Conservation (phyloP, 2,113 vertebrate species). For the Nesoenas mayeri region DNA sequence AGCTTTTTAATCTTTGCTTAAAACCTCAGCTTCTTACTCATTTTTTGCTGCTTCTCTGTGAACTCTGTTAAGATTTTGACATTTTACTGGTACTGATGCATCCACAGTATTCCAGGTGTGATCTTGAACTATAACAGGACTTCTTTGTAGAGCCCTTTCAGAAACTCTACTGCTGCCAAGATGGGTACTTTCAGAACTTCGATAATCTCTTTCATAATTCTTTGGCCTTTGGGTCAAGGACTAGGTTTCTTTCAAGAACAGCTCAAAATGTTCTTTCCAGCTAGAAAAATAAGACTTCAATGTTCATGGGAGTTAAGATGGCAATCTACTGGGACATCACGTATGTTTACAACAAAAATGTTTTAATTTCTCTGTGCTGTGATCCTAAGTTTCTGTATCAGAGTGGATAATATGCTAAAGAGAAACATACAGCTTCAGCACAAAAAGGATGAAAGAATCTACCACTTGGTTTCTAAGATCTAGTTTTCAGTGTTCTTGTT, state of each 20-base stretch:
- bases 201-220: neutral
- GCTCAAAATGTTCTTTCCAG: neutral
- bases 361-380: neutral
- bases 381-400: neutral
- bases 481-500: neutral
- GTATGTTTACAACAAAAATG: neutral
- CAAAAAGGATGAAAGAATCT: neutral
- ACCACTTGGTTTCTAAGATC: neutral
- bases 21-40: neutral
- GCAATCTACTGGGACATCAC: neutral
- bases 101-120: neutral
- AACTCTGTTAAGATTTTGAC: neutral
- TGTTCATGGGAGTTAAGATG: neutral
- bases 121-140: neutral
- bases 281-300: neutral
- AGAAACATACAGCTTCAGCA: neutral
- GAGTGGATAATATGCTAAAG: neutral
- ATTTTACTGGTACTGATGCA: neutral
- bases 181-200: neutral
- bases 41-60: neutral
- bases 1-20: constrained; percentile 1
- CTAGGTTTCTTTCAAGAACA: neutral
- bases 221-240: neutral
- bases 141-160: neutral
- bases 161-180: neutral